Conservation (phyloP, 2,113 vertebrate genomes). For the Toxotes chatareus region DNA sequence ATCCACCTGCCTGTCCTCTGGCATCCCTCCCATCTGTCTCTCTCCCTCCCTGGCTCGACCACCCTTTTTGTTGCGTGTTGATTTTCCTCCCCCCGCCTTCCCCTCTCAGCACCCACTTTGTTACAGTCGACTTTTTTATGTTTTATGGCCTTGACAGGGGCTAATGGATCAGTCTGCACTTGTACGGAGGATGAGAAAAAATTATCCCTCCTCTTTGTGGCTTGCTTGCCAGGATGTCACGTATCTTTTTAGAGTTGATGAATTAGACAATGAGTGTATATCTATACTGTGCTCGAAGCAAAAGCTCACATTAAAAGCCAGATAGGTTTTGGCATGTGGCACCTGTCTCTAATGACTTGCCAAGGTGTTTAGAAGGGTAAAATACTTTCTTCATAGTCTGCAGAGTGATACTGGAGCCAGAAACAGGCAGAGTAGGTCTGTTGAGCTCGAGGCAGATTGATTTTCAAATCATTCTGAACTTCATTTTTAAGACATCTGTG, state of each 20-base stretch:
- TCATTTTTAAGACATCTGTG: conserved; percentile 8
- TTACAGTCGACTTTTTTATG: conserved; percentile 49
- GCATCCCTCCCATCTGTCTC: conserved; percentile 12
- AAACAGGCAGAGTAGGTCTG: conserved; percentile 29
- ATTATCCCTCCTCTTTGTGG: conserved; percentile 38
- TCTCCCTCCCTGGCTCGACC: conserved; percentile 1
- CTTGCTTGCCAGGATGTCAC: conserved; percentile 35
- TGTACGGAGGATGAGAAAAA: conserved; percentile 38
- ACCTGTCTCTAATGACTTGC: conserved; percentile 42
- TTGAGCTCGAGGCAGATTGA: conserved; percentile 41
- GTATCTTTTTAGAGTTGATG: conserved; percentile 55
- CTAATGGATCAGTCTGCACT: conserved; percentile 51
- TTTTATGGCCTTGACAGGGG: conserved; percentile 44
- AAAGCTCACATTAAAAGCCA: conserved; percentile 32
- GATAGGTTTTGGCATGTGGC: conserved; percentile 34
- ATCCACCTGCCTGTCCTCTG: conserved; percentile 37
- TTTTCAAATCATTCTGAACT: conserved; percentile 47
- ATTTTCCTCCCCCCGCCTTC: conserved; percentile 25
- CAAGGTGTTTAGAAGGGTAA: conserved; percentile 35
- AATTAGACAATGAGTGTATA: conserved; percentile 42
- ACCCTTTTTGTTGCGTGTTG: conserved; percentile 19
- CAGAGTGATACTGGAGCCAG: neutral
- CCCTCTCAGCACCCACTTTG: conserved; percentile 28
- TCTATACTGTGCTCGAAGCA: conserved; percentile 33
- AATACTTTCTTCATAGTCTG: conserved; percentile 28